Base-by-base conservation (phyloP, 2,888 invertebrate genomes). In the Gymnosoma rotundatum region DNA sequence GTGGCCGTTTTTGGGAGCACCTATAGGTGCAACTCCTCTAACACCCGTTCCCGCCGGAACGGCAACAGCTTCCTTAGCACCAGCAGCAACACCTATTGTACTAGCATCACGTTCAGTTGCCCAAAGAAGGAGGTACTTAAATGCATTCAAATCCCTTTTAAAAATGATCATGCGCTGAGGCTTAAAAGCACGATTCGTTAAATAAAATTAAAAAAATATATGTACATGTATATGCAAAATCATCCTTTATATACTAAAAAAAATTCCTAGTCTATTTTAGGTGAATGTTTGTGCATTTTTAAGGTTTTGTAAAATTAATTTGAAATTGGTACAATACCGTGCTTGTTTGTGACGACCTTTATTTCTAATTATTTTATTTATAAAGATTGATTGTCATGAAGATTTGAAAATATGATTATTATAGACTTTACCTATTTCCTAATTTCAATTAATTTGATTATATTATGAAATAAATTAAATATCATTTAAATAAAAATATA, bases 1-100 rank as follows among this genome's bases (percentile, higher is more conserved):
- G 93, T 96, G 95, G 96, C 95, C 95, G 93, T 95, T 95, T 95
- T 94, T 95, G 93, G 93, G 94, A 78, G 89, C 90, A 78, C 90
- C 91, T 25, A 91, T 94, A 86, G 92, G 93, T 88, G 93, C 93
- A 88, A 92, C 93, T 89, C 92, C 93, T 63, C 86, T 93, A 88
- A 94, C 95, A 88, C 94, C 95, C 87, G 93, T 94, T 88, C 94
- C 89, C 93, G 83, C 88, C 63, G 88, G 87, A 76, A 94, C 93
- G 94, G 86, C 87, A 86, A 85, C 89, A 83, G 70, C 87, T 64
- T 73, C 88, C 20, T 91, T 93, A 87, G 88, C 88, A 64, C 86
- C 88, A 92, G 88, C 95, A 94, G 93, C 94, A 83, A 88, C 90
- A 84, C 88, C 92, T 86, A 88, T 95, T 92, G 94, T 95, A 93